Percentiles rank a stretch among this genome's conserved stretches.
Evolutionary conservation across 2,797 vertebrate genomes (phyloP).

Genomic region (Corythornis leucogaster): DNA sequence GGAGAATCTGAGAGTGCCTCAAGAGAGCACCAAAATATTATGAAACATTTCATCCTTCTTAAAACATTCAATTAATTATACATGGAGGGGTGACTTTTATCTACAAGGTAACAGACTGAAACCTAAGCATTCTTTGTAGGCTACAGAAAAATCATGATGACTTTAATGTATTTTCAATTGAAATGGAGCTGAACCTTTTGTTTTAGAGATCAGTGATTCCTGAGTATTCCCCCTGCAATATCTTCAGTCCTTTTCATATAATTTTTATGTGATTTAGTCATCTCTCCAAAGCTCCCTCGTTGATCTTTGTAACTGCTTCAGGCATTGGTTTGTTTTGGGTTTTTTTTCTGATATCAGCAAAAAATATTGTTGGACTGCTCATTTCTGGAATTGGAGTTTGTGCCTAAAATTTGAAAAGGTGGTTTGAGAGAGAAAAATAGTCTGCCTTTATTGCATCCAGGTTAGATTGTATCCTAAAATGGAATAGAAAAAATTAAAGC

Average conservation of each 20-base stretch:
- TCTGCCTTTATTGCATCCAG: not conserved
- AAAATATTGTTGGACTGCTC: not conserved
- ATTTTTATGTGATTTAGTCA: not conserved
- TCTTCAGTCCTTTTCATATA: not conserved
- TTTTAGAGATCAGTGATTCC: not conserved
- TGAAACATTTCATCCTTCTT: not conserved
- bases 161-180: not conserved
- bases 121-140: not conserved
- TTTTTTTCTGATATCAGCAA: not conserved
- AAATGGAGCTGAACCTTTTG: not conserved
- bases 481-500: not conserved
- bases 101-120: not conserved
- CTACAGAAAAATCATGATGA: not conserved
- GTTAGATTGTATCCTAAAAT: not conserved
- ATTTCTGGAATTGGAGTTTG: not conserved
- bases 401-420: not conserved
- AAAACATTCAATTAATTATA: not conserved
- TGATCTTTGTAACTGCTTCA: not conserved
- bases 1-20: not conserved
- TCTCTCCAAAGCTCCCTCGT: not conserved
- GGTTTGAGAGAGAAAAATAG: not conserved
- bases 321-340: too few species aligned
- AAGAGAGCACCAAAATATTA: not conserved
- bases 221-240: not conserved
- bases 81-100: not conserved